Conservation (phyloP, 2,797 vertebrate species). For the Ispidina lecontei region DNA sequence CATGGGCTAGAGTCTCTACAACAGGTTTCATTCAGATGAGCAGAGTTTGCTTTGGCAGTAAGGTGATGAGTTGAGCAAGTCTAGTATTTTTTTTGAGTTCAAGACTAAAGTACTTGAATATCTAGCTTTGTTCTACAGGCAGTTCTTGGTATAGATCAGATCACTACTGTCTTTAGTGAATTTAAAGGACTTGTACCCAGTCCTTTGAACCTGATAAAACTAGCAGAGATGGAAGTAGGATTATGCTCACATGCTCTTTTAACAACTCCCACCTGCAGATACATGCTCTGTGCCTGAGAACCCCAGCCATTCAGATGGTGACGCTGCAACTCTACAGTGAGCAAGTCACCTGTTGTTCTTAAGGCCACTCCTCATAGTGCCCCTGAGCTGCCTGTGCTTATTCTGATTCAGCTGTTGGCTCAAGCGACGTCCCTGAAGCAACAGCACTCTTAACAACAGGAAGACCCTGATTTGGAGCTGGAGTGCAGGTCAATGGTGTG, state of each 20-base stretch:
- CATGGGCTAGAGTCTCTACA: background rate
- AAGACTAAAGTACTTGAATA: constrained; percentile 50
- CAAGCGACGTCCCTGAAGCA: background rate
- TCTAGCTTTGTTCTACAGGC: background rate
- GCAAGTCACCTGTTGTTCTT: constrained; percentile 38
- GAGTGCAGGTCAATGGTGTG: constrained; percentile 92
- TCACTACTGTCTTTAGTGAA: background rate
- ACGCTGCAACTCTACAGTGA: constrained; percentile 33
- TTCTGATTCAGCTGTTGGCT: background rate
- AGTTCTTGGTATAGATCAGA: constrained; percentile 59
- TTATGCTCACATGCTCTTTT: constrained; percentile 44
- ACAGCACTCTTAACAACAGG: constrained; percentile 84
- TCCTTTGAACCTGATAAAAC: constrained; percentile 42
- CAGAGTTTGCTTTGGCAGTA: constrained; percentile 67
- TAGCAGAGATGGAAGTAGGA: constrained; percentile 62
- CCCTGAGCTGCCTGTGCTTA: background rate
- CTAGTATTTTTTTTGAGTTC: constrained; percentile 13
- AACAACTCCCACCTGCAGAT: constrained; percentile 42
- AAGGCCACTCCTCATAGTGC: background rate
- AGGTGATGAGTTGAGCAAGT: constrained; percentile 29
- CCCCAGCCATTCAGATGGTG: constrained; percentile 31
- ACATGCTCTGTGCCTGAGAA: background rate
- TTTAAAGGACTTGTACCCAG: constrained; percentile 13
- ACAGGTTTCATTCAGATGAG: constrained; percentile 18
- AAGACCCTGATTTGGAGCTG: constrained; percentile 86